These are phyloP conservation scores for Felis chaus DNA, from an alignment of 2,113 vertebrate species.

Conservation along the genomic window DNA sequence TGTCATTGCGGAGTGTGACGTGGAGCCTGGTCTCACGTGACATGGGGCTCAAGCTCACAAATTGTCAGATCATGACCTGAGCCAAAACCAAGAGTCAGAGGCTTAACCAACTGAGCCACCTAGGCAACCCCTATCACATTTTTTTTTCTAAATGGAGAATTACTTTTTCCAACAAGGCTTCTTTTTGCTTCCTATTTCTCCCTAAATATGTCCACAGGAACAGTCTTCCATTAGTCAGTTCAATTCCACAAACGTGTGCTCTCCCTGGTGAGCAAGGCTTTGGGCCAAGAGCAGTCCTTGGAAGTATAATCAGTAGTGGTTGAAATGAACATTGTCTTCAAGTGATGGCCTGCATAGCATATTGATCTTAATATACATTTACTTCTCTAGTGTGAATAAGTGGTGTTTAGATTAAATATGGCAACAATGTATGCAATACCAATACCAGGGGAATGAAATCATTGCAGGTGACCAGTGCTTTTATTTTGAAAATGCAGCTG, in stretches of 20 bases:
- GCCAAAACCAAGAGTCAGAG: too few relatives aligned
- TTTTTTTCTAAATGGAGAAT: not conserved
- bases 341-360: not conserved
- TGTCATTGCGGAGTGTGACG: too few relatives aligned
- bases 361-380: not conserved
- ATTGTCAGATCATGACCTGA: too few relatives aligned
- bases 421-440: not conserved
- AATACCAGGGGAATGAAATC: not conserved
- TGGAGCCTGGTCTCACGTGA: too few relatives aligned
- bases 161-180: not conserved
- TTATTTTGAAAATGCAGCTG: conserved; percentile 5
- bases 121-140: not conserved
- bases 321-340: not conserved
- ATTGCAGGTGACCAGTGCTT: not conserved
- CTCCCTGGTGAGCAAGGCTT: not conserved
- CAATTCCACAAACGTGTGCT: not conserved
- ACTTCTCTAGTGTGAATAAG: conserved; percentile 23
- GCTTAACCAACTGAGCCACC: too few relatives aligned
- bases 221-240: not conserved
- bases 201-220: not conserved
- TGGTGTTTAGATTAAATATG: not conserved
- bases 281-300: not conserved
- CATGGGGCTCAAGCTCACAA: too few relatives aligned
- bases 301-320: not conserved
- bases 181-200: not conserved